These are phyloP conservation scores for Aphelocoma coerulescens DNA, from an alignment of 2,113 vertebrate genomes.

Conservation along the genomic window DNA sequence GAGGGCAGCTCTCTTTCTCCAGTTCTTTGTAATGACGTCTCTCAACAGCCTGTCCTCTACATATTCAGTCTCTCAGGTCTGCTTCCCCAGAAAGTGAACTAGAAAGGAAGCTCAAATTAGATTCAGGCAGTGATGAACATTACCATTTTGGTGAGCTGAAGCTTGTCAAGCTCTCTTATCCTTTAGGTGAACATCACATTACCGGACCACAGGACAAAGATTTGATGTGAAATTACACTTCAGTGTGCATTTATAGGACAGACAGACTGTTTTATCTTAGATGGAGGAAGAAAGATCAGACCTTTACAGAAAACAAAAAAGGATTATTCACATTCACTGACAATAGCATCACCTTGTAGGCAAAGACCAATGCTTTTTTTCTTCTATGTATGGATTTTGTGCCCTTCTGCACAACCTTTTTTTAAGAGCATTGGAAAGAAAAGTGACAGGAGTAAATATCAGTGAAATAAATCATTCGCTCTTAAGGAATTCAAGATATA, in stretches of 20 bases:
- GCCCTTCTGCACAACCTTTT: not conserved
- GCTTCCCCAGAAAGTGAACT: not conserved
- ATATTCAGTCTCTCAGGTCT: not conserved
- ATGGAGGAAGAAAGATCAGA: constrained; percentile 3
- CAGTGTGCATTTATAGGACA: constrained; percentile 46
- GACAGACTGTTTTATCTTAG: constrained; percentile 22
- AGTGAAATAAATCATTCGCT: constrained; percentile 23
- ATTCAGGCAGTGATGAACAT: constrained; percentile 46
- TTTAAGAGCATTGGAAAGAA: not conserved
- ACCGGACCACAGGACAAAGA: not conserved
- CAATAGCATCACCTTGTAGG: not conserved
- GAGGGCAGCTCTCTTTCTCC: not conserved
- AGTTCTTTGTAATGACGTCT: not conserved
- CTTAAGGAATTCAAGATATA: not conserved
- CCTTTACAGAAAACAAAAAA: not conserved
- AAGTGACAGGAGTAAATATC: constrained; percentile 13
- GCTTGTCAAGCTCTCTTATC: constrained; percentile 44
- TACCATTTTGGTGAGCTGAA: constrained; percentile 48
- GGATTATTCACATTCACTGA: not conserved
- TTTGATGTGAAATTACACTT: constrained; percentile 58
- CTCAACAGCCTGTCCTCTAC: not conserved
- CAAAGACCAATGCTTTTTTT: not conserved
- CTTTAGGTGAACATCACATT: constrained; percentile 29
- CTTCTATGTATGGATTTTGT: constrained; percentile 24
- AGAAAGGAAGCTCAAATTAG: constrained; percentile 22